A percentile compares a stretch with the other conserved stretches of the same genome.
Conservation (phyloP, 2,797 vertebrate species). For the Acipenser ruthenus region DNA sequence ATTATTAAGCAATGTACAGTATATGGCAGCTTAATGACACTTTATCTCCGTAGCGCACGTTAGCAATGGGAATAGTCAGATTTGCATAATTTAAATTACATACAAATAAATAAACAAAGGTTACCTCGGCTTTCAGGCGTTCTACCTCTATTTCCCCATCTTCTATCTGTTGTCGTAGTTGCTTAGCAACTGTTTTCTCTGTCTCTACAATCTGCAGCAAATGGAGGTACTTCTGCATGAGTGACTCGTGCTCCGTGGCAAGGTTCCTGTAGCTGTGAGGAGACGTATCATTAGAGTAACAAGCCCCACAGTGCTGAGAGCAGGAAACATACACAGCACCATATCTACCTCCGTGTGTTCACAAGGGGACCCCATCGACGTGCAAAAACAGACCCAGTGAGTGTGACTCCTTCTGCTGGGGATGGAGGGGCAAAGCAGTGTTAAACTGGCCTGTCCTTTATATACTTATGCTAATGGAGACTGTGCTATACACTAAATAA, state of each 20-base stretch:
- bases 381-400: no score
- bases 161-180: constrained; percentile 96
- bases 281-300: no score
- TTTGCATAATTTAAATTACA: neutral
- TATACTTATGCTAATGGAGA: no score
- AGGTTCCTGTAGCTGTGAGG: constrained; percentile 83
- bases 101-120: constrained; percentile 15
- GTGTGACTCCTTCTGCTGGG: no score
- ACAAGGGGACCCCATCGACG: constrained; percentile 27
- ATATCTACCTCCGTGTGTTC: constrained; percentile 60
- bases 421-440: no score
- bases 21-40: no score
- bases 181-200: constrained; percentile 96
- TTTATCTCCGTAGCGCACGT: no score
- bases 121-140: constrained; percentile 94
- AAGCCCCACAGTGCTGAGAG: no score
- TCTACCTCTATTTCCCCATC: constrained; percentile 94
- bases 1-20: no score
- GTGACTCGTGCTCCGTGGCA: constrained; percentile 87
- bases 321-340: no score
- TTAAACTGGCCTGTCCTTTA: no score
- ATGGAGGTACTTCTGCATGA: constrained; percentile 98
- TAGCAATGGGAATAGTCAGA: neutral
- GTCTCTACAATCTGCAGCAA: constrained; percentile 97
- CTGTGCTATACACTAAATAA: no score